Evolutionary conservation across 2,888 invertebrate species (phyloP), one percentile per base, ranked within the genome.

Genomic region (Piscicola geometra): DNA sequence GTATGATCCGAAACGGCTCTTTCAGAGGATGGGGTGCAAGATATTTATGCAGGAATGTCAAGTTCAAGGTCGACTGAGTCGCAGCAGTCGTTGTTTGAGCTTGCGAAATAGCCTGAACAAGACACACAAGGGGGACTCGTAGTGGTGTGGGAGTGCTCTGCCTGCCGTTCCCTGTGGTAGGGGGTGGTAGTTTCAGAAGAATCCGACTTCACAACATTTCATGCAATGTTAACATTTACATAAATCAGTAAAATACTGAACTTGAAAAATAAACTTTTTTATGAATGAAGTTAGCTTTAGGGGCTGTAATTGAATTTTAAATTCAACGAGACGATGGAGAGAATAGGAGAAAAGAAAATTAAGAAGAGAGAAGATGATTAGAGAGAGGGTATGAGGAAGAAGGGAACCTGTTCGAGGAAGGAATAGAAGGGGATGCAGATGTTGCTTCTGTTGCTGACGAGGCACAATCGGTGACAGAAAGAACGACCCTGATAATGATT

Each of bases 321-420:
- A 15, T 9, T 41, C 9, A 41, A 9, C 9, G 15, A 9, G 41
- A 41, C 93, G 81, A 94, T 94, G 5, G 84, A 84, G 75, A 82
- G 80, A 78, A 83, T 82, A 72, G 81, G 82, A 0, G 84, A 83
- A 85, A 98, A 97, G 86, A 98, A 98, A 87, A 93, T 97, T 78
- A 94, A 94, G 83, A 97, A 93, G 83, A 98, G 88, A 0, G 97
- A 97, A 86, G 98, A 98, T 97, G 97, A 99, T 90, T 1, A 91
- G 91, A 41, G 41, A 41, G 41, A 5, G 41, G 9, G 41, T 41
- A 15, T 41, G 41, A 15, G 9, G 41, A 5, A 15, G 41, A 41
- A 41, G 41, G n/a, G 41, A 41, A 41, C 41, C 41, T 41, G 18
- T 70, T 70, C 70, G 28, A 70, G 41, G 25, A 36, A 70, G 70